Evolutionary conservation across 1,140 invertebrate species (phyloP).

Genomic region (Teleopsis dalmanni): DNA sequence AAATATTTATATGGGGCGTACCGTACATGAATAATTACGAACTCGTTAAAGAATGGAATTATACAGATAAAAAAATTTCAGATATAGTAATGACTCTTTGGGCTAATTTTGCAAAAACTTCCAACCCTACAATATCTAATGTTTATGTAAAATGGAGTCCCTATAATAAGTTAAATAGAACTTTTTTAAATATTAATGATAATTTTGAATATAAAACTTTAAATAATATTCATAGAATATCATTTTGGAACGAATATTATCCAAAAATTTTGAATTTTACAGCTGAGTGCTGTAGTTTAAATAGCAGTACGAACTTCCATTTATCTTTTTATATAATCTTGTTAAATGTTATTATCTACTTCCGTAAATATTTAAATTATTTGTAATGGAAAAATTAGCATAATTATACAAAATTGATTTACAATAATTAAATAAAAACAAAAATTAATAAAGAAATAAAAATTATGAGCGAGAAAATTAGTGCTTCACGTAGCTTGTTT

Average conservation of each 20-base stretch:
- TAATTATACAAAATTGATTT: too few species aligned
- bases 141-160: constrained; percentile 64
- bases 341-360: too few species aligned
- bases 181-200: constrained; percentile 62
- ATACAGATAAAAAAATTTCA: constrained; percentile 63
- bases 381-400: too few species aligned
- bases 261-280: constrained; percentile 61
- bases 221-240: constrained; percentile 65
- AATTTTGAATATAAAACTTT: constrained; percentile 64
- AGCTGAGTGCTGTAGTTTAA: constrained; percentile 62
- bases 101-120: constrained; percentile 63
- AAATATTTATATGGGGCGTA: constrained; percentile 70
- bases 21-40: constrained; percentile 54
- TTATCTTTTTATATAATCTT: too few species aligned
- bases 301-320: too few species aligned
- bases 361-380: too few species aligned
- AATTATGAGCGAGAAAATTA: too few species aligned
- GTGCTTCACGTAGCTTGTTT: too few species aligned
- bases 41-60: constrained; percentile 58
- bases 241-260: constrained; percentile 76
- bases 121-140: constrained; percentile 59
- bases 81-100: constrained; percentile 70
- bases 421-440: too few species aligned
- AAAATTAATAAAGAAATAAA: too few species aligned
- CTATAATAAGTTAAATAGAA: constrained; percentile 54